phyloP scores from a whole-genome alignment of 2,797 vertebrate genomes.

The Bradypodion ventrale region DNA sequence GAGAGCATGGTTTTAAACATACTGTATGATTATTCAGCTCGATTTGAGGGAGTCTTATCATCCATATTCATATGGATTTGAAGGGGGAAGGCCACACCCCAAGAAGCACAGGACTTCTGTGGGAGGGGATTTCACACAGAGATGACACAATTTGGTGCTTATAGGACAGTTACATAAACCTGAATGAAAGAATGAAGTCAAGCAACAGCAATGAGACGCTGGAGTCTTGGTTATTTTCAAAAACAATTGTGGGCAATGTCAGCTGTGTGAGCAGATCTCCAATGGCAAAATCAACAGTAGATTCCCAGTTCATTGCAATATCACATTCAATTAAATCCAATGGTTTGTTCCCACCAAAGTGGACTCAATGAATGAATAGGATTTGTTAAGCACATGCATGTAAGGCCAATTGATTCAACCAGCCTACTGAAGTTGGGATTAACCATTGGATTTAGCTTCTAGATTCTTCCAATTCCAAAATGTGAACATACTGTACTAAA shows the following conservation, averaged over 20 bases:
- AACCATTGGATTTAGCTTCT: no score
- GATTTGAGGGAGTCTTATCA: no score
- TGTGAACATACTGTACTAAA: accelerated
- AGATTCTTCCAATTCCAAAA: neutral
- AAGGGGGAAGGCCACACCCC: neutral
- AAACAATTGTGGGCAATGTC: neutral
- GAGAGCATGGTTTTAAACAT: no score
- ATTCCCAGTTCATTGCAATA: neutral
- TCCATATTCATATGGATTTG: neutral
- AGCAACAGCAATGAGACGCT: neutral
- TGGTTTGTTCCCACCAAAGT: no score
- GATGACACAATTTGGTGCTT: neutral
- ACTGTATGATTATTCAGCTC: no score
- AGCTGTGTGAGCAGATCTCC: neutral
- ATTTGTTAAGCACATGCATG: neutral
- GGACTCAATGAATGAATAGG: no score
- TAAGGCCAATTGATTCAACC: neutral
- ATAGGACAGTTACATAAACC: neutral
- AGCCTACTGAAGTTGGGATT: neutral
- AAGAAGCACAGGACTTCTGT: neutral
- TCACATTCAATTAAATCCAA: no score
- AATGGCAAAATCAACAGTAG: neutral
- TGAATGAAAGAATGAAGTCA: neutral
- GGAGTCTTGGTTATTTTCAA: neutral
- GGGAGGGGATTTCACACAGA: slow-evolving; percentile 6